These are phyloP conservation scores for Habroteleia sp. DNA, from an alignment of 2,888 invertebrate species.

Conservation along the genomic window DNA sequence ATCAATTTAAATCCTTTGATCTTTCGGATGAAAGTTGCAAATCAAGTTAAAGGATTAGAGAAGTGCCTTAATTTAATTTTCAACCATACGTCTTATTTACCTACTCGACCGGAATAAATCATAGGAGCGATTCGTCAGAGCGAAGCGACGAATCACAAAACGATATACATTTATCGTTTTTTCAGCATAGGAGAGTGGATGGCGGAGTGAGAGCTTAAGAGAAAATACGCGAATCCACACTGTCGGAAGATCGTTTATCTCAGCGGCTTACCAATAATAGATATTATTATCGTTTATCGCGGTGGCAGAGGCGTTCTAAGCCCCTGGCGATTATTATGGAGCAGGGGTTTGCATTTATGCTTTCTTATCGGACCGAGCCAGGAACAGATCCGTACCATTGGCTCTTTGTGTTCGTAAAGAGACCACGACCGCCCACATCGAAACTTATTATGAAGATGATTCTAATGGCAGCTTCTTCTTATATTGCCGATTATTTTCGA, in stretches of 20 bases:
- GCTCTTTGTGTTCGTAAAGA: constrained; percentile 57
- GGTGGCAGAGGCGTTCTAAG: constrained; percentile 66
- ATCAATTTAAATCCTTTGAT: too few relatives aligned
- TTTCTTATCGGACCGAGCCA: constrained; percentile 69
- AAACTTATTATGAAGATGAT: constrained; percentile 53
- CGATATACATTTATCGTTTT: constrained; percentile 8
- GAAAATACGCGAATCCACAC: constrained; percentile 57
- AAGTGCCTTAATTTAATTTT: too few relatives aligned
- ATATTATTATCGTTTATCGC: constrained; percentile 74
- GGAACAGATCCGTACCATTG: constrained; percentile 40
- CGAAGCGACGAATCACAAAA: constrained; percentile 4
- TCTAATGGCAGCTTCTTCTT: constrained; percentile 42
- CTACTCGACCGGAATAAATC: too few relatives aligned
- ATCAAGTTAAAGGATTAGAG: too few relatives aligned
- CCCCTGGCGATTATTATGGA: constrained; percentile 66
- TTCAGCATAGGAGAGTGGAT: constrained; percentile 17
- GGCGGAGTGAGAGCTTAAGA: constrained; percentile 42
- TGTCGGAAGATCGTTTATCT: constrained; percentile 69
- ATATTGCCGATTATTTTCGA: constrained; percentile 41
- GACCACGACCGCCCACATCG: constrained; percentile 49
- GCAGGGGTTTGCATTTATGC: constrained; percentile 65
- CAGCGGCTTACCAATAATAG: constrained; percentile 72
- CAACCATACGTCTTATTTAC: too few relatives aligned
- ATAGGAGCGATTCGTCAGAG: too few relatives aligned
- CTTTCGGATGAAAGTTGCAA: too few relatives aligned